phyloP scores from a whole-genome alignment of 2,888 invertebrate species.

The Catocala nupta region DNA sequence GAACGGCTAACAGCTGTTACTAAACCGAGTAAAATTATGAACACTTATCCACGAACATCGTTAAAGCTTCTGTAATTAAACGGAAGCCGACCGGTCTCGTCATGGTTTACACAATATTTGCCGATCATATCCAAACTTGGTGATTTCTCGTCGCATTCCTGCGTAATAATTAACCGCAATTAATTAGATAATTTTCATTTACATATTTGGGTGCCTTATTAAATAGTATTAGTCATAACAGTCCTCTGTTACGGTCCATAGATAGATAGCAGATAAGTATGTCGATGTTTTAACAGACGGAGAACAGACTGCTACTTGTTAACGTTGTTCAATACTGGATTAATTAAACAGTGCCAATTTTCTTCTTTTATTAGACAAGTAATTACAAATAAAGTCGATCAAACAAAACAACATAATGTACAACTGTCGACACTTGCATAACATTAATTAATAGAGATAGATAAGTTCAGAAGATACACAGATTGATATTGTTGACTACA shows the following conservation, averaged over 20 bases:
- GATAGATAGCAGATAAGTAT: no score
- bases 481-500: no score
- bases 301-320: no score
- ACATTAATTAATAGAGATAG: no score
- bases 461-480: no score
- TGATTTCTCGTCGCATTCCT: slow-evolving; percentile 23
- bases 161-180: slow-evolving; percentile 1
- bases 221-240: background rate
- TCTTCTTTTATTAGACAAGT: no score
- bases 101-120: slow-evolving; percentile 27
- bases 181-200: background rate
- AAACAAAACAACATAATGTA: no score
- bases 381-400: no score
- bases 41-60: slow-evolving; percentile 34
- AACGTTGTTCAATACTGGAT: no score
- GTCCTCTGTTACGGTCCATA: background rate
- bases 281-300: no score
- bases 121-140: slow-evolving; percentile 23
- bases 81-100: slow-evolving; percentile 17
- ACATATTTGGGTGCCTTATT: slow-evolving; percentile 2
- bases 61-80: slow-evolving; percentile 40
- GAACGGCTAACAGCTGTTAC: background rate
- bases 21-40: slow-evolving; percentile 24
- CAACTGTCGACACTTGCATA: no score
- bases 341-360: no score